Percentiles rank a stretch among this genome's conserved stretches.
Conservation (phyloP, 2,888 invertebrate genomes). For the Apamea epomidion region DNA sequence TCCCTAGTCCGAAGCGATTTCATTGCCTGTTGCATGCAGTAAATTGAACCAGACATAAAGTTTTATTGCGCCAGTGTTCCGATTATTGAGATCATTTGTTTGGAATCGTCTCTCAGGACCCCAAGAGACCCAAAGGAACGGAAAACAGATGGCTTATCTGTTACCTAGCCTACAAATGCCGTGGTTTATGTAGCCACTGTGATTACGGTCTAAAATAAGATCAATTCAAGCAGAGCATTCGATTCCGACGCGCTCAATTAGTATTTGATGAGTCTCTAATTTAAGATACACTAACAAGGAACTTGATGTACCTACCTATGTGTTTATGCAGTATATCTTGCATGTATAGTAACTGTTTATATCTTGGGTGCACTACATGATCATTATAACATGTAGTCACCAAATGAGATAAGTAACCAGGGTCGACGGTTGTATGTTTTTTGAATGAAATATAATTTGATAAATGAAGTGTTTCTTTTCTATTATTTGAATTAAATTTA, state of each 20-base stretch:
- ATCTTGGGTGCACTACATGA: not conserved
- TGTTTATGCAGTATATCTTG: not conserved
- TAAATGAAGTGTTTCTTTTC: too few relatives aligned
- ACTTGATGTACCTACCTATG: not conserved
- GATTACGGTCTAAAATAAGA: not conserved
- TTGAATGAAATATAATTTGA: too few relatives aligned
- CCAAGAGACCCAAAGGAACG: not conserved
- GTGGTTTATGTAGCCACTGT: not conserved
- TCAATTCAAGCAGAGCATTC: not conserved
- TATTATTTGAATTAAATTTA: too few relatives aligned
- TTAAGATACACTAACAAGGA: not conserved
- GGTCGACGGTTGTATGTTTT: too few relatives aligned
- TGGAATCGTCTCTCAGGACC: not conserved
- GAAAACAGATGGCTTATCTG: not conserved
- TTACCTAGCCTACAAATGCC: not conserved
- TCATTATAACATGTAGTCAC: too few relatives aligned
- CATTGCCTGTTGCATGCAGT: conserved; percentile 24
- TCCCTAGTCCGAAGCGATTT: not conserved
- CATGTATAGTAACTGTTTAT: not conserved
- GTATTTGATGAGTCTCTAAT: not conserved
- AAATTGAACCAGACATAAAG: conserved; percentile 12
- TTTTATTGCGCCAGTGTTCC: not conserved
- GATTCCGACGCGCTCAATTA: not conserved
- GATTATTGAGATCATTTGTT: conserved; percentile 1
- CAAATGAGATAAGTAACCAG: too few relatives aligned